Base-by-base conservation (phyloP, 2,113 vertebrate genomes). In the Paramisgurnus dabryanus region DNA sequence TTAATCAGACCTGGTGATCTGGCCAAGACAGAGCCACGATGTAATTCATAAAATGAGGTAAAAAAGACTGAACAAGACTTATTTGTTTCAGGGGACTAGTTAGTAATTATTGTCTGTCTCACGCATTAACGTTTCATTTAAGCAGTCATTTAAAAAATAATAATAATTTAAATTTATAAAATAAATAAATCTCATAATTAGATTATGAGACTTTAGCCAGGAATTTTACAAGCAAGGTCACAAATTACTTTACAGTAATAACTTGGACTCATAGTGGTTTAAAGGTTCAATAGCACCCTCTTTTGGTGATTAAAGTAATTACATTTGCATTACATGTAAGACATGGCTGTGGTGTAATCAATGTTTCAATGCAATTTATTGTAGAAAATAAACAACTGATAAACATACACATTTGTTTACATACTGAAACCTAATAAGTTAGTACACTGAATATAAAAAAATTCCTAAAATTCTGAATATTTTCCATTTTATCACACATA, bases 401-500 rank as follows among this genome's bases (percentile, higher is more conserved):
- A 27, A 15, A 13, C 18, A 66, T 85, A 79, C 65, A 66, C 82
- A 12, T 68, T 86, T 78, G 85, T 86, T 87, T 63, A 80, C 84
- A 81, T 50, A 76, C 70, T 78, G 50, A 80, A 4, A 80, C 18
- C 74, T 73, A 82, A 89, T 88, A 86, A 83, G 75, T 88, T 85
- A 88, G 0, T 70, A 85, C 63, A 85, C n/a, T 76, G 78, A 79
- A 83, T 79, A 70, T 68, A 57, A 72, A 78, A 22, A 86, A 79
- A 61, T 39, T 70, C 8, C 39, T 43, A 18, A 64, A 63, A 27
- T 66, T 71, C 55, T 58, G 66, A n/a, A 76, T 65, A 45, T 43
- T 71, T 63, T 80, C 57, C n/a, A 53, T 58, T 74, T 41, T 1
- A 50, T 55, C 40, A 72, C 10, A 83, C 40, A 80, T 47, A 80